Evolutionary conservation across 1,140 invertebrate genomes (phyloP), one percentile per base, ranked within the genome.

Genomic region (Trissolcus basalis): DNA sequence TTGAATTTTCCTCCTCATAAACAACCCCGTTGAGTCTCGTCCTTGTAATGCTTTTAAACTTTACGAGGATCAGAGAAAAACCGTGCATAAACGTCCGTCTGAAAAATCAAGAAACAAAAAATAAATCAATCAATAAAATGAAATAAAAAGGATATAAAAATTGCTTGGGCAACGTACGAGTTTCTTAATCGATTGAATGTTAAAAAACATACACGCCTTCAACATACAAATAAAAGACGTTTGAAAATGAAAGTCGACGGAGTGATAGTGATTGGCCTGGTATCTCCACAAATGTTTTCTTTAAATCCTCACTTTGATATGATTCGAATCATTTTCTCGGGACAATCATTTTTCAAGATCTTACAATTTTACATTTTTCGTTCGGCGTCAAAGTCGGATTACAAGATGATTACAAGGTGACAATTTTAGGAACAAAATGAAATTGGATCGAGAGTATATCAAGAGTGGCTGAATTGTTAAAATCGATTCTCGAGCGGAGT

Each of bases 191-290:
- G n/a, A 39, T 9, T 9, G 36, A 39, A 15, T 68, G 64, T 68
- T 61, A 45, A 61, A 54, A 60, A 67, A 67, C 56, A 33, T 36
- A 45, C 35, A 44, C 12, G 55, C 36, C 35, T n/a, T 13, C 43
- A 27, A 50, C 56, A 61, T 45, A 67, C 49, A 60, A 60, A 72
- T 64, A 67, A 67, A 73, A 54, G 49, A 67, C 19, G 19, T 61
- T 67, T 67, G 61, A 60, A 67, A 67, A 73, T 73, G 70, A 73
- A 73, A 73, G 70, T 73, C 56, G 7, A 45, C 58, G 16, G 56
- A 48, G 68, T 63, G 59, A 71, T 71, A 27, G 19, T 27, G 19
- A 27, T 27, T 27, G 19, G 61, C 50, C 49, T 27, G 58, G 58
- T 61, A 47, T 55, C 54, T 43, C 50, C 48, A 53, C 11, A 50